Evolutionary conservation across 2,113 vertebrate species (phyloP).

Genomic region (Malurus melanocephalus): DNA sequence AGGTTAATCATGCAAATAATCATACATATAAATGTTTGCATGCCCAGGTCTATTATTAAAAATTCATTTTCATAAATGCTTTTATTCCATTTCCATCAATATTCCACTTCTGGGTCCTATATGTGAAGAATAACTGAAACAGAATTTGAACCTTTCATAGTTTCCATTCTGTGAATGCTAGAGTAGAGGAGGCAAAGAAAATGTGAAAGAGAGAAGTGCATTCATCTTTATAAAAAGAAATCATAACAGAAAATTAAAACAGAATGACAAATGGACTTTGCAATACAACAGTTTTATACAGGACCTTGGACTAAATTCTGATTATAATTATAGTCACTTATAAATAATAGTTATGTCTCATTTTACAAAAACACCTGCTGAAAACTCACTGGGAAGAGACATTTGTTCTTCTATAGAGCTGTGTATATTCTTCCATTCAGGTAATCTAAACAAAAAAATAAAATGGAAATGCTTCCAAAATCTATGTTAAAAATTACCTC

Average conservation of each 20-base stretch:
- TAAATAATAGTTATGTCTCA: not conserved
- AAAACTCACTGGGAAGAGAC: not conserved
- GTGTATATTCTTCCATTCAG: not conserved
- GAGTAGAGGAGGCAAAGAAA: not conserved
- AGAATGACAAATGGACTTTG: not conserved
- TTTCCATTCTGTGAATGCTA: not conserved
- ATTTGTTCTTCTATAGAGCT: not conserved
- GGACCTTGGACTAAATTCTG: not conserved
- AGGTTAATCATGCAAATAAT: not conserved
- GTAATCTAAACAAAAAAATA: not conserved
- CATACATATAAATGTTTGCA: not conserved
- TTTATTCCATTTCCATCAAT: not conserved
- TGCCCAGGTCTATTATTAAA: not conserved
- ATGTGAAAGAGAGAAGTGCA: not conserved
- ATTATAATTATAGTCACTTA: not conserved
- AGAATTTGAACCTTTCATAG: accelerated
- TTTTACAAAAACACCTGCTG: not conserved
- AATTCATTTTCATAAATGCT: not conserved
- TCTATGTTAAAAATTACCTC: not conserved
- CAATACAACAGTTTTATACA: not conserved
- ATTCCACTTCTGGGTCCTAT: not conserved
- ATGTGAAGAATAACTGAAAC: not conserved
- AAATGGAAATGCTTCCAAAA: not conserved
- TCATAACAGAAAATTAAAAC: not conserved
- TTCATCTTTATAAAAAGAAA: not conserved